Evolutionary conservation across 2,888 invertebrate genomes (phyloP).

Genomic region (Apodemia duryi): DNA sequence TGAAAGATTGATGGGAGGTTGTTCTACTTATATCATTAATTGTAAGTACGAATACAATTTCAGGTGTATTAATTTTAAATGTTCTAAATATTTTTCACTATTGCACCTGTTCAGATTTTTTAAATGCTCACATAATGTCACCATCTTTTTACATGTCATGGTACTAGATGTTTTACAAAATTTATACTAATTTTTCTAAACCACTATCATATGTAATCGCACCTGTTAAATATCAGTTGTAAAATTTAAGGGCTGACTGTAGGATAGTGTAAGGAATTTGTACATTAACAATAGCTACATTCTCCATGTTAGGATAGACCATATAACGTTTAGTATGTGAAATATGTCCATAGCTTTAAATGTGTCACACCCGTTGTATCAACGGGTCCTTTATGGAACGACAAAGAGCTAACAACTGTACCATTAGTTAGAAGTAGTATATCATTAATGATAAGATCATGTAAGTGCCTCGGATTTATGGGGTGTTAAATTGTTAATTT

Average conservation of each 20-base stretch:
- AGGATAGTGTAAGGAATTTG: slow-evolving; percentile 66
- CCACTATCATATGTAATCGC: slow-evolving; percentile 71
- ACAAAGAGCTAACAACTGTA: slow-evolving; percentile 66
- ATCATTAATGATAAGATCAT: slow-evolving; percentile 76
- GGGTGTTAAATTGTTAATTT: slow-evolving; percentile 49
- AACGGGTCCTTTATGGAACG: slow-evolving; percentile 67
- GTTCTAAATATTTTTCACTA: slow-evolving; percentile 61
- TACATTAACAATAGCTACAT: slow-evolving; percentile 70
- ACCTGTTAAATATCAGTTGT: slow-evolving; percentile 64
- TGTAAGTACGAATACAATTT: slow-evolving; percentile 35
- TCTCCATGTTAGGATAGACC: slow-evolving; percentile 73
- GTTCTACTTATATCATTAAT: slow-evolving; percentile 46
- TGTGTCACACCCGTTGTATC: slow-evolving; percentile 75
- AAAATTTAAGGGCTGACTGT: slow-evolving; percentile 65
- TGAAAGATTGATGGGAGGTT: slow-evolving; percentile 41
- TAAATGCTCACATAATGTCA: slow-evolving; percentile 56
- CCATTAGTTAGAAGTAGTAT: slow-evolving; percentile 72
- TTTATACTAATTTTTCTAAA: slow-evolving; percentile 69
- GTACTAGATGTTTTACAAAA: slow-evolving; percentile 65
- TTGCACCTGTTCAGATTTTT: slow-evolving; percentile 67
- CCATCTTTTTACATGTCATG: slow-evolving; percentile 65
- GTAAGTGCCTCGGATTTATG: slow-evolving; percentile 74
- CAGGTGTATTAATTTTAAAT: slow-evolving; percentile 51
- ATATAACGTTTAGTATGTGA: slow-evolving; percentile 68
- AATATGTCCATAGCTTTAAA: slow-evolving; percentile 79